A percentile compares a stretch with the other conserved stretches of the same genome.
Evolutionary conservation across 2,797 vertebrate genomes (phyloP).

Genomic region (Intellagama lesueurii): DNA sequence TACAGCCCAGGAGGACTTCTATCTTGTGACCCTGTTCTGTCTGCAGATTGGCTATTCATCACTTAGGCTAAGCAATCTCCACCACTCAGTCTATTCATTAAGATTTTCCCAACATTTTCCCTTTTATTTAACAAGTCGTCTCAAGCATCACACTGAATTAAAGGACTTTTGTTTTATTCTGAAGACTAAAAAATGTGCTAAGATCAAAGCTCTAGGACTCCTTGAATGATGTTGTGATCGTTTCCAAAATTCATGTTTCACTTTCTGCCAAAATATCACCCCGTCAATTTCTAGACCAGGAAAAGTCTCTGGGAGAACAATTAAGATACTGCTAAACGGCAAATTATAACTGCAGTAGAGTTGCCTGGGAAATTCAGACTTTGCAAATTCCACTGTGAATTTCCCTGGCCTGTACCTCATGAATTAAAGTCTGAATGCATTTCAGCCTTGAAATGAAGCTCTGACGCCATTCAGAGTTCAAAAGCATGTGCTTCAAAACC

Average conservation of each 20-base stretch:
- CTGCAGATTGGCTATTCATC: background rate
- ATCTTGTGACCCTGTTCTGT: background rate
- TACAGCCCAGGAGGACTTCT: background rate
- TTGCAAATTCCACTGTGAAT: background rate
- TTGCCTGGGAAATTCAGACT: background rate
- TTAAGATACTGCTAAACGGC: background rate
- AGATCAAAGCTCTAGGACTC: background rate
- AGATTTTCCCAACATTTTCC: background rate
- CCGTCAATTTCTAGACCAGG: background rate
- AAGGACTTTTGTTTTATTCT: background rate
- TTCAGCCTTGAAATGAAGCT: background rate
- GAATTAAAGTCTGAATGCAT: background rate
- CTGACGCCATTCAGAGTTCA: background rate
- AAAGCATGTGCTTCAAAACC: background rate
- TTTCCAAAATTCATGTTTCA: background rate
- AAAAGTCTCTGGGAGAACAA: background rate
- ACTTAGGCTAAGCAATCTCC: background rate
- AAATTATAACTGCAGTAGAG: background rate
- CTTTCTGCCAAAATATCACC: background rate
- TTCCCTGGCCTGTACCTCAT: background rate
- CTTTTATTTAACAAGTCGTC: background rate
- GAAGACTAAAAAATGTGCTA: background rate
- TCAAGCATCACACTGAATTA: background rate
- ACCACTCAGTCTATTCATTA: background rate
- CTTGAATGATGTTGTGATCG: background rate